Evolutionary conservation across 2,797 vertebrate genomes (phyloP).

Genomic region (Thamnophis elegans): DNA sequence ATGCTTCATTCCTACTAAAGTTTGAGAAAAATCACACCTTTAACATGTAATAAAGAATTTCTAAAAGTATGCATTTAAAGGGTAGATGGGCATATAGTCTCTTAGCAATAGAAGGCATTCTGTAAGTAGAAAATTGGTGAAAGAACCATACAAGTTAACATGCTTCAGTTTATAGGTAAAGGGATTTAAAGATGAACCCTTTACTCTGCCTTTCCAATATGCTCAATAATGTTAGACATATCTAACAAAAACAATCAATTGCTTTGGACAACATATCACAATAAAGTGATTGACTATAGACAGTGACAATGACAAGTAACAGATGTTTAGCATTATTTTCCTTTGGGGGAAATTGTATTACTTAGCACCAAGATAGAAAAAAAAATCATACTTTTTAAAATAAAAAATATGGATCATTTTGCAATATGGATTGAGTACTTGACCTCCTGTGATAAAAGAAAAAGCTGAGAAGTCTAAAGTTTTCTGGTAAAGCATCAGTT

Average conservation of each 20-base stretch:
- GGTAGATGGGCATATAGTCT: not conserved
- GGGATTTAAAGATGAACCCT: conserved; percentile 50
- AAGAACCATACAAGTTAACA: conserved; percentile 42
- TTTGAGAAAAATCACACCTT: conserved; percentile 13
- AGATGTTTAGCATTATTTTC: conserved; percentile 54
- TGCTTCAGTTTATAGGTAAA: conserved; percentile 53
- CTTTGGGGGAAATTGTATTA: conserved; percentile 57
- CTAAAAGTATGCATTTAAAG: conserved; percentile 35
- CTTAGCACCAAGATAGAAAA: conserved; percentile 36
- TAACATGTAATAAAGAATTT: conserved; percentile 54
- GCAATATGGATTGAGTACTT: conserved; percentile 42
- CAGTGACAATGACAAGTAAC: conserved; percentile 44
- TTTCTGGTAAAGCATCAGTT: conserved; percentile 31
- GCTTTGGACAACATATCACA: conserved; percentile 45
- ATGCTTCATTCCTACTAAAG: not conserved
- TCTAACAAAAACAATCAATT: conserved; percentile 42
- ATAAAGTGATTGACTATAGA: conserved; percentile 58
- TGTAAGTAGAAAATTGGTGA: conserved; percentile 65
- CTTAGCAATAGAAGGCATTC: conserved; percentile 53
- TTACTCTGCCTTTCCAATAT: conserved; percentile 42
- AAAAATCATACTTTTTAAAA: conserved; percentile 30
- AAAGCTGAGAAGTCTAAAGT: conserved; percentile 47
- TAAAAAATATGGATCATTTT: conserved; percentile 34
- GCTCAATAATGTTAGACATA: conserved; percentile 30
- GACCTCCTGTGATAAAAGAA: conserved; percentile 44